These are phyloP conservation scores for Dasyornis broadbenti DNA, from an alignment of 2,113 vertebrate species.

Conservation along the genomic window DNA sequence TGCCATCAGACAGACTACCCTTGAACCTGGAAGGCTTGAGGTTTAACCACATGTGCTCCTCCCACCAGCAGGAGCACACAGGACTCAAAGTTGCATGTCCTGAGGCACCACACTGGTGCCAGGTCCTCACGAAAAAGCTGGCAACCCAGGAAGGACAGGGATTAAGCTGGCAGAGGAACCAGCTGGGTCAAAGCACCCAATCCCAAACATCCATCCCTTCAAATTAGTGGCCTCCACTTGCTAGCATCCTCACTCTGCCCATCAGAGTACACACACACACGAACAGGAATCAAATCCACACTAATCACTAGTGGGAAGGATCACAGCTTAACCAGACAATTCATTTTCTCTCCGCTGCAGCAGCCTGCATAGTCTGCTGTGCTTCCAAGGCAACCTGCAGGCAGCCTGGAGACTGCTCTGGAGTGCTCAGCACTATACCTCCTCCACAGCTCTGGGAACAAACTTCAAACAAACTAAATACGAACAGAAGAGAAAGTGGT, in stretches of 20 bases:
- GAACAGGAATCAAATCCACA: background rate
- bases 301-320: background rate
- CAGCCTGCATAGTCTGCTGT: background rate
- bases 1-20: background rate
- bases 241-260: background rate
- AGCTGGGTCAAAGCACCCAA: background rate
- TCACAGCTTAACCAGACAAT: background rate
- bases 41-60: background rate
- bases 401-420: background rate
- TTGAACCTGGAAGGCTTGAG: background rate
- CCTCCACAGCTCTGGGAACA: background rate
- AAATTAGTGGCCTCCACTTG: too few species aligned
- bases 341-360: background rate
- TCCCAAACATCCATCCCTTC: background rate
- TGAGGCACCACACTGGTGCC: background rate
- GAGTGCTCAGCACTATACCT: background rate
- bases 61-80: background rate
- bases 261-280: rapidly evolving
- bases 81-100: background rate
- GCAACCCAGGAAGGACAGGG: background rate
- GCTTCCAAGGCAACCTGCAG: background rate
- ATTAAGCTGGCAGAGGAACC: background rate
- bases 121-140: background rate
- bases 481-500: background rate
- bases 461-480: background rate